Evolutionary conservation across 2,113 vertebrate species (phyloP), one percentile per base, ranked within the genome.

Genomic region (Conger conger): DNA sequence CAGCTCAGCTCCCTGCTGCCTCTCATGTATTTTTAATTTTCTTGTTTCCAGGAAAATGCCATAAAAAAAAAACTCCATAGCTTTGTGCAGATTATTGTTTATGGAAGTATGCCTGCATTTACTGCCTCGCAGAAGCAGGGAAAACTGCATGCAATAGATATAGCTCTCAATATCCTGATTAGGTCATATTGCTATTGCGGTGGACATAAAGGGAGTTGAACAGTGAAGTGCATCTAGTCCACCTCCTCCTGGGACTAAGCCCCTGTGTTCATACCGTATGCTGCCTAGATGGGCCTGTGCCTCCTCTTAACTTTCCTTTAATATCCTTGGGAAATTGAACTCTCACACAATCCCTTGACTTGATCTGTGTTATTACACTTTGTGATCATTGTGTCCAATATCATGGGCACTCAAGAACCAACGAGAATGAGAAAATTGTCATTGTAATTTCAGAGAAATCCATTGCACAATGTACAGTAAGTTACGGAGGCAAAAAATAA

Each of bases 371-470:
- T 90, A 91, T 86, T 89, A 87, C 84, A 84, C 88, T 90, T 88
- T 90, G 88, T 92, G 89, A 93, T 94, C 92, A 90, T 84, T 87
- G 89, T 83, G 5, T 82, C 89, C 68, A 84, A n/a, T 84, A 87
- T 87, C 88, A 23, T 83, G 87, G 90, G 87, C 68, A 76, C 87
- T 89, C 11, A 79, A 82, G 35, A 87, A 87, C 88, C 80, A 92
- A 89, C 92, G 20, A 57, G 80, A 90, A 92, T 86, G 85, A 87
- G 80, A 88, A n/a, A 85, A 88, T 87, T 86, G 83, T 85, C 82
- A 88, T 88, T 91, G 77, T 86, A 90, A 89, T 92, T 90, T 91
- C 80, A 83, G 68, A 57, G 80, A 89, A 92, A 87, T 53, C 84
- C 81, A 82, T 90, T 87, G 86, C 87, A 63, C 45, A 40, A 50